A percentile compares a stretch with the other conserved stretches of the same genome.
Conservation (phyloP, 2,888 invertebrate species). For the Dyspetes luteomarginatus region DNA sequence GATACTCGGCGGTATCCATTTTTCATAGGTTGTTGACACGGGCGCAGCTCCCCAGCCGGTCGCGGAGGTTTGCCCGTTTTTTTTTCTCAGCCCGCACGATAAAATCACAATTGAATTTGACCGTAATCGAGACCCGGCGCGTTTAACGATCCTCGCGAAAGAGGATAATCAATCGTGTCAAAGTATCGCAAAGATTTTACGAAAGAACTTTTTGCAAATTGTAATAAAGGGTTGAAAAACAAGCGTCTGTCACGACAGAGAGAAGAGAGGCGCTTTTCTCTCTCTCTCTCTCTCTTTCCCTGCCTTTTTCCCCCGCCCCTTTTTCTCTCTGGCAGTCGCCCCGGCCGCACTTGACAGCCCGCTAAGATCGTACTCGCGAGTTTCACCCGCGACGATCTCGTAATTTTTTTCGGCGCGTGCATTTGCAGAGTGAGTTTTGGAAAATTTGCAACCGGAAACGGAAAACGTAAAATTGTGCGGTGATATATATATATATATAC, state of each 20-base stretch:
- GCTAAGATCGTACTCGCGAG: conserved; percentile 60
- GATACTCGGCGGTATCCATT: conserved; percentile 69
- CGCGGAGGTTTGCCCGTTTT: conserved; percentile 73
- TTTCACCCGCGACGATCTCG: conserved; percentile 53
- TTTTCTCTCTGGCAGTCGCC: conserved; percentile 19
- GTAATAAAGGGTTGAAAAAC: conserved; percentile 72
- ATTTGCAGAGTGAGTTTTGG: neutral
- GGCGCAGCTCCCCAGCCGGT: conserved; percentile 78
- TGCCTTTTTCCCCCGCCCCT: conserved; percentile 2
- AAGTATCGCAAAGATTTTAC: neutral
- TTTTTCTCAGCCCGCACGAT: conserved; percentile 75
- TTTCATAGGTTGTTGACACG: conserved; percentile 81
- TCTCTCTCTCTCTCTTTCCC: conserved; percentile 19
- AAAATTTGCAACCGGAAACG: conserved; percentile 11
- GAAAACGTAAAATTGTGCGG: neutral
- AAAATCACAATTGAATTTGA: conserved; percentile 65
- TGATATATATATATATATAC: too few relatives aligned
- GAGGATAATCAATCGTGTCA: neutral
- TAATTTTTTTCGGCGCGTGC: conserved; percentile 3
- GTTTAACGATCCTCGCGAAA: neutral
- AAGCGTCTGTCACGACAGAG: conserved; percentile 74
- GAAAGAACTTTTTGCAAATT: conserved; percentile 40
- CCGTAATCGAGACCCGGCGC: conserved; percentile 47
- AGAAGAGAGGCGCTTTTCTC: conserved; percentile 54
- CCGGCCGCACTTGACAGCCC: conserved; percentile 63